Evolutionary conservation across 2,113 vertebrate species (phyloP).

Genomic region (Coryphaenoides rupestris): DNA sequence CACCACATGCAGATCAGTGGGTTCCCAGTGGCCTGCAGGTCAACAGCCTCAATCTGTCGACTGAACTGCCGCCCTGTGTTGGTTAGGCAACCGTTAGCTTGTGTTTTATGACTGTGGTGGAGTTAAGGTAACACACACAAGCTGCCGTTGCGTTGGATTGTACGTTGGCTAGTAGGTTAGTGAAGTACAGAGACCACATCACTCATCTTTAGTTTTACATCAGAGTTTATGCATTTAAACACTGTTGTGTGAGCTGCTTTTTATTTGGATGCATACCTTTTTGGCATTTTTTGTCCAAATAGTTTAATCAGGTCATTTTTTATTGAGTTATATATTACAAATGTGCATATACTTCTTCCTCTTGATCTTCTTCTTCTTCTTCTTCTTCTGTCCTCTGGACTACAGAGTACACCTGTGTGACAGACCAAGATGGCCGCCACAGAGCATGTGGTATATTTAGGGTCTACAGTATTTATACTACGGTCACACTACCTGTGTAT

Average conservation of each 20-base stretch:
- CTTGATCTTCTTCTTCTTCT: too few species aligned
- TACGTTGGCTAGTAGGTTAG: slow-evolving; percentile 19
- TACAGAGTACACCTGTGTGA: not conserved
- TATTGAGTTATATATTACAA: too few species aligned
- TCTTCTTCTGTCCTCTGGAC: too few species aligned
- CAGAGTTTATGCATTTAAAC: slow-evolving; percentile 13
- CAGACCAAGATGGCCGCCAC: not conserved
- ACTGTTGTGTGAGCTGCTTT: not conserved
- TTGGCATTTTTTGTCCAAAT: too few species aligned
- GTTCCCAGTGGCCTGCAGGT: slow-evolving; percentile 30
- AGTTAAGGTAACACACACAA: too few species aligned
- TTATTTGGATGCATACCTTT: too few species aligned
- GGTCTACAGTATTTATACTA: too few species aligned
- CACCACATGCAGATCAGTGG: slow-evolving; percentile 47
- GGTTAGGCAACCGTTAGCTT: too few species aligned
- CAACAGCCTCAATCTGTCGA: slow-evolving; percentile 35
- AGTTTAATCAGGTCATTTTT: too few species aligned
- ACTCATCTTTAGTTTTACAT: slow-evolving; percentile 29
- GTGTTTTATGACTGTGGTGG: too few species aligned
- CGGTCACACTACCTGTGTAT: not conserved
- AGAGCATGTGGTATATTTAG: not conserved
- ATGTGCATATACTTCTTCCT: too few species aligned
- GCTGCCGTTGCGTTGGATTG: too few species aligned
- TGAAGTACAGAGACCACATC: slow-evolving; percentile 15
- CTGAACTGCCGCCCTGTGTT: slow-evolving; percentile 26